Base-by-base conservation (phyloP, 1,140 invertebrate species). In the Ganaspis sp. region DNA sequence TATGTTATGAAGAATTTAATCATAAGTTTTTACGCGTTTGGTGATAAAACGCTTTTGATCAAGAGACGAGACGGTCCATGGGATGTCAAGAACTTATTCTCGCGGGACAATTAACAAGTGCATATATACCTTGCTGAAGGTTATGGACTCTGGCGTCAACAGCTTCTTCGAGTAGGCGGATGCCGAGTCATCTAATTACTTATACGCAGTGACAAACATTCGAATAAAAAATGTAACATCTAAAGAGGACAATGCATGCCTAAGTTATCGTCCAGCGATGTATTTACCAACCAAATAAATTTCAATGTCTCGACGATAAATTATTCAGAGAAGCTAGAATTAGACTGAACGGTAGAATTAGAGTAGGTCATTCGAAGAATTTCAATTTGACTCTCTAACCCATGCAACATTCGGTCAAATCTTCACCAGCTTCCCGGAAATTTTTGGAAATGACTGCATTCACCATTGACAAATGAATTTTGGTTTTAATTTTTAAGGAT, bases 1-100 rank as follows among this genome's bases (percentile, higher is more conserved):
- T 64, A 64, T 64, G 23, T 64, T 64, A 64, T 64, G 58, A 64
- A 64, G 58, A 64, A 34, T 64, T 64, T 64, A 64, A 64, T 64
- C 23, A 64, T n/a, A 64, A 64, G 58, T 64, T 64, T 64, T 64
- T 64, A 64, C 58, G 58, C 15, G 26, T 64, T 64, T 29, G 58
- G 58, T 64, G 1, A 64, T 64, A 29, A 64, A 34, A 26, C 23
- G n/a, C n/a, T n/a, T 23, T 11, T 12, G 23, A 64, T 64, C 1
- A 34, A 29, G 11, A 29, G 23, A 26, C 29, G 11, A n/a, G 12
- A 6, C 45, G 45, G 9, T 23, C 2, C 19, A 54, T 21, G 49
- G 49, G 19, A 54, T 9, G 4, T 54, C 53, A 54, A 54, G 19
- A 21, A 23, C 53, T 21, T 54, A 23, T 23, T 23, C 9, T 26